Conservation (phyloP, 2,797 vertebrate species). For the Alectoris magna region DNA sequence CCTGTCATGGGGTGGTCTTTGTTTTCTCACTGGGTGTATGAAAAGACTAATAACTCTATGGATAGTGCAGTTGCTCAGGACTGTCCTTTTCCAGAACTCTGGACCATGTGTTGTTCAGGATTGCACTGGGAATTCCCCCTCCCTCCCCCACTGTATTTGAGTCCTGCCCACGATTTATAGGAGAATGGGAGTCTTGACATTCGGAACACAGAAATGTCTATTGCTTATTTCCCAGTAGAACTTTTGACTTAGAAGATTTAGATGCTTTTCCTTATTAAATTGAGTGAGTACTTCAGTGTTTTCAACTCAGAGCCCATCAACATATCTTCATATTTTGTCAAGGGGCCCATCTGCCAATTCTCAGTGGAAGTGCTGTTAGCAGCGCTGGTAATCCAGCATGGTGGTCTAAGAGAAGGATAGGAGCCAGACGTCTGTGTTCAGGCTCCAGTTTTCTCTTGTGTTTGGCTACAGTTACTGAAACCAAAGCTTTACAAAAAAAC, state of each 20-base stretch:
- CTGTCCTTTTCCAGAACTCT: background rate
- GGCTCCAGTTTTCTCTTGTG: constrained; percentile 33
- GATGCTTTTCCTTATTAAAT: constrained; percentile 67
- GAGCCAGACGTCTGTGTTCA: constrained; percentile 53
- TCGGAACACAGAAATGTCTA: constrained; percentile 42
- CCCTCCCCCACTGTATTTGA: background rate
- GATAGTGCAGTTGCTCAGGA: background rate
- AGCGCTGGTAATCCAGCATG: constrained; percentile 57
- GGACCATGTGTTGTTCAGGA: rapidly evolving
- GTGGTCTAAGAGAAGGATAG: constrained; percentile 53
- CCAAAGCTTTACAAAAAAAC: background rate
- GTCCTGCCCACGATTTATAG: constrained; percentile 15
- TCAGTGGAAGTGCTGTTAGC: constrained; percentile 50
- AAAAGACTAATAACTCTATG: background rate
- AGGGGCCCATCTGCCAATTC: constrained; percentile 54
- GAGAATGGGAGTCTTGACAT: constrained; percentile 42
- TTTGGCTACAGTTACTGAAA: background rate
- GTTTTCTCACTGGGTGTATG: background rate
- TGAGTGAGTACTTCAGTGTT: constrained; percentile 23
- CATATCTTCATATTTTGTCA: constrained; percentile 53
- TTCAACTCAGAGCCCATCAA: constrained; percentile 48
- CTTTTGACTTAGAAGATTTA: constrained; percentile 57
- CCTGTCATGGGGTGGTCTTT: background rate
- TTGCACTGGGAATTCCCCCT: background rate
- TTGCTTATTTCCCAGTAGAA: constrained; percentile 71